Percentiles rank a stretch among this genome's conserved stretches.
These are phyloP conservation scores for Crotalus horridus DNA, from an alignment of 2,113 vertebrate genomes.

Conservation along the genomic window DNA sequence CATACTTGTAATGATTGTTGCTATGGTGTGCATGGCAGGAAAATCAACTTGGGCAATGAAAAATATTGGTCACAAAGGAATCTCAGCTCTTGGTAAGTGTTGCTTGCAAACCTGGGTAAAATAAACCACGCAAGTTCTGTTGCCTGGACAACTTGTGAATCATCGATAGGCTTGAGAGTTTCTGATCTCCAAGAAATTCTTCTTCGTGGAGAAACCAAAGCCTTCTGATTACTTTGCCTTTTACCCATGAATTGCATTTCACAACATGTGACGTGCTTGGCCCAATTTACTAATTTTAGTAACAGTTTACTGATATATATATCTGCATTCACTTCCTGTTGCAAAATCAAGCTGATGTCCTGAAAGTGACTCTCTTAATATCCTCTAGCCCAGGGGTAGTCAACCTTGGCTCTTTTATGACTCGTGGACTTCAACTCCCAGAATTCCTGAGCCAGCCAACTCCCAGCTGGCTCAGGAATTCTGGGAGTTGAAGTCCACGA, in stretches of 20 bases:
- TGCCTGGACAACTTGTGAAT: neutral
- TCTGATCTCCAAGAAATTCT: neutral
- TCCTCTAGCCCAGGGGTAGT: too few species aligned
- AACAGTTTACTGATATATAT: neutral
- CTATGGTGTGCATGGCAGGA: too few species aligned
- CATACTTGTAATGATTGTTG: neutral
- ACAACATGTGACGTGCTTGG: neutral
- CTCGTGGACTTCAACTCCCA: too few species aligned
- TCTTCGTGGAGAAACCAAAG: neutral
- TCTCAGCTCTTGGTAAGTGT: neutral
- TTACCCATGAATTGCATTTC: neutral
- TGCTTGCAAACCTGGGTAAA: neutral
- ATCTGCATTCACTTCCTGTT: constrained; percentile 4
- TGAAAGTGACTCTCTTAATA: neutral
- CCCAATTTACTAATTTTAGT: neutral
- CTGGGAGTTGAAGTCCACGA: too few species aligned
- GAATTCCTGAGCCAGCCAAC: too few species aligned
- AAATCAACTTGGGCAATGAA: neutral
- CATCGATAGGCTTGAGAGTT: neutral
- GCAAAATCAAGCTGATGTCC: neutral
- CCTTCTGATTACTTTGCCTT: neutral
- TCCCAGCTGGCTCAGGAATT: too few species aligned
- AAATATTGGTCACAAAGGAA: neutral
- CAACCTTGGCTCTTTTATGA: too few species aligned
- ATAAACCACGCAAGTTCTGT: neutral